phyloP scores from a whole-genome alignment of 2,113 vertebrate genomes.

The Platichthys flesus region DNA sequence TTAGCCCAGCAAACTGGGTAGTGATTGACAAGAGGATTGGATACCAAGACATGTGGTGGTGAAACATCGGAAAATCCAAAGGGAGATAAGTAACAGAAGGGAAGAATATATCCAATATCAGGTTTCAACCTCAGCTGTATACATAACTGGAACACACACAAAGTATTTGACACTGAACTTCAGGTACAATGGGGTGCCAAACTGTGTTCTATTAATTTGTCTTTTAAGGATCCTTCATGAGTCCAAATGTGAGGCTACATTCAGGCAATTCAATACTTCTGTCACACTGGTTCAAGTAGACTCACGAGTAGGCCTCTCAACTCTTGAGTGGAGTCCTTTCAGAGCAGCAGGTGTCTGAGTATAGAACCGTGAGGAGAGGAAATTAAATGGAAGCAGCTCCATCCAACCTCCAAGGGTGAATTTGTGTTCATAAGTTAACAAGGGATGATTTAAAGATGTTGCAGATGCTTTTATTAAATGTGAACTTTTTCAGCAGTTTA shows the following conservation, averaged over 20 bases:
- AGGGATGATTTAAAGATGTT: neutral
- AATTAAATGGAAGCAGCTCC: constrained; percentile 15
- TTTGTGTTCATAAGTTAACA: neutral
- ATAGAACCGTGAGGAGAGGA: neutral
- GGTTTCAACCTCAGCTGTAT: neutral
- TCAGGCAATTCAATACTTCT: neutral
- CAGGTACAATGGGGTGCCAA: neutral
- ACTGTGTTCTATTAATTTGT: neutral
- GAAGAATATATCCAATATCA: neutral
- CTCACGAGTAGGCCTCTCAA: constrained; percentile 19
- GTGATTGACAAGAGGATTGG: neutral
- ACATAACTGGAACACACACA: neutral
- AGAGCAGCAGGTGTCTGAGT: constrained; percentile 38
- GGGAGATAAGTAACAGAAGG: neutral
- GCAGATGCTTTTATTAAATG: no score
- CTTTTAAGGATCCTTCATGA: neutral
- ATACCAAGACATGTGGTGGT: neutral
- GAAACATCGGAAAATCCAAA: neutral
- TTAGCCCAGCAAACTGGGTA: constrained; percentile 17
- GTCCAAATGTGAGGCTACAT: constrained; percentile 8
- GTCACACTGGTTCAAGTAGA: constrained; percentile 30
- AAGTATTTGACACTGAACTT: neutral
- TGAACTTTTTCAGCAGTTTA: no score
- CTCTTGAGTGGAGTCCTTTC: constrained; percentile 30
- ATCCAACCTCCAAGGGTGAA: neutral